These are phyloP conservation scores for Rostratula benghalensis DNA, from an alignment of 2,113 vertebrate genomes.

Conservation along the genomic window DNA sequence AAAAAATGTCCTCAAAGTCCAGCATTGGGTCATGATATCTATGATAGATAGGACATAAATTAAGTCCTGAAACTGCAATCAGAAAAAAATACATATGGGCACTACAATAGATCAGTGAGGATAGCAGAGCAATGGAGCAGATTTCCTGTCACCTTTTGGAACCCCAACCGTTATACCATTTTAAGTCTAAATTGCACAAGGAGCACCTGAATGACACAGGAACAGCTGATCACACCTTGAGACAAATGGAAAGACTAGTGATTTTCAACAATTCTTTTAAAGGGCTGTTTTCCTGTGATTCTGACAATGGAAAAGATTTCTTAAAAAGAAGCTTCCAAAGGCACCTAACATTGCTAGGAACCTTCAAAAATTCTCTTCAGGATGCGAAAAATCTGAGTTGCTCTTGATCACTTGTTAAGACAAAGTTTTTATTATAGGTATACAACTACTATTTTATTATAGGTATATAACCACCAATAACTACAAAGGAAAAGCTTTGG, in stretches of 20 bases:
- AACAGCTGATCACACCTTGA: background rate
- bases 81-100: background rate
- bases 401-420: background rate
- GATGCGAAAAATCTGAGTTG: background rate
- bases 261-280: background rate
- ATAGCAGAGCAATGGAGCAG: background rate
- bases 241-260: background rate
- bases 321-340: background rate
- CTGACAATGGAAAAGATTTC: background rate
- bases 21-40: background rate
- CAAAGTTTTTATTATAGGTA: background rate
- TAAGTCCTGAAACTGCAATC: background rate
- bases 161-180: background rate
- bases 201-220: background rate
- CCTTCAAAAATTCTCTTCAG: background rate
- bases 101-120: background rate
- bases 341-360: background rate
- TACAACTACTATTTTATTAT: background rate
- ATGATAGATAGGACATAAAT: background rate
- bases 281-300: background rate
- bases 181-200: background rate
- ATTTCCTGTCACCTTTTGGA: background rate
- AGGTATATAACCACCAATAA: background rate
- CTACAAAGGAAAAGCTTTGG: background rate
- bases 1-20: background rate